Percentiles rank a stretch among this genome's conserved stretches.
Conservation (phyloP, 2,888 invertebrate species). For the Eupithecia subfuscata region DNA sequence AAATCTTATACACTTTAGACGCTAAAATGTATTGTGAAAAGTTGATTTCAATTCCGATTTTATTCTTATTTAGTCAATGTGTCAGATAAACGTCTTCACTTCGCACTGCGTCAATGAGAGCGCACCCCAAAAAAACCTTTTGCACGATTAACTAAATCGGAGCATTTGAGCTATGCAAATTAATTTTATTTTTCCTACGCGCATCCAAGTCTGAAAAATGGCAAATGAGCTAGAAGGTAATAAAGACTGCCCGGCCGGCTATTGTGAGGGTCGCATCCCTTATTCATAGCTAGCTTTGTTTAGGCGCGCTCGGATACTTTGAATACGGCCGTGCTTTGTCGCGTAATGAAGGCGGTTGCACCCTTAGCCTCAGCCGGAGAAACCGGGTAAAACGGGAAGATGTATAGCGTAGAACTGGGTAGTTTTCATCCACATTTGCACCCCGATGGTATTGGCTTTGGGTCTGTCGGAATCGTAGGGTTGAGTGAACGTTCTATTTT, state of each 20-base stretch:
- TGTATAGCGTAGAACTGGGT: too few relatives aligned
- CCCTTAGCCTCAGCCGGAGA: constrained; percentile 3
- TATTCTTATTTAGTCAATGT: background rate
- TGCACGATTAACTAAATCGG: background rate
- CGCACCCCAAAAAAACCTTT: background rate
- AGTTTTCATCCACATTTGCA: too few relatives aligned
- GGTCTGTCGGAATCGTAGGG: too few relatives aligned
- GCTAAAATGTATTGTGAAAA: too few relatives aligned
- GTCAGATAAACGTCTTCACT: background rate
- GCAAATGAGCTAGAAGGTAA: constrained; percentile 27
- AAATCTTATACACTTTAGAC: too few relatives aligned
- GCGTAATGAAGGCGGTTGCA: constrained; percentile 28
- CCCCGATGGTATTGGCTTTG: too few relatives aligned
- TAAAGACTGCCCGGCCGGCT: constrained; percentile 18
- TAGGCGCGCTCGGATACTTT: constrained; percentile 20
- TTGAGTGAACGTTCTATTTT: too few relatives aligned
- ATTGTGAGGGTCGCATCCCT: constrained; percentile 28
- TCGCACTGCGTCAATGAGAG: too few relatives aligned
- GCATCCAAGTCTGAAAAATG: background rate
- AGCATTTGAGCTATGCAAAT: background rate
- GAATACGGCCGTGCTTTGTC: constrained; percentile 25
- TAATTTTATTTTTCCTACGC: background rate
- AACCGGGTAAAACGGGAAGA: background rate
- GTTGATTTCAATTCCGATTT: background rate
- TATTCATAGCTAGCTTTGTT: constrained; percentile 32